These are phyloP conservation scores for Hyperopisus bebe DNA, from an alignment of 2,113 vertebrate genomes.

Conservation along the genomic window DNA sequence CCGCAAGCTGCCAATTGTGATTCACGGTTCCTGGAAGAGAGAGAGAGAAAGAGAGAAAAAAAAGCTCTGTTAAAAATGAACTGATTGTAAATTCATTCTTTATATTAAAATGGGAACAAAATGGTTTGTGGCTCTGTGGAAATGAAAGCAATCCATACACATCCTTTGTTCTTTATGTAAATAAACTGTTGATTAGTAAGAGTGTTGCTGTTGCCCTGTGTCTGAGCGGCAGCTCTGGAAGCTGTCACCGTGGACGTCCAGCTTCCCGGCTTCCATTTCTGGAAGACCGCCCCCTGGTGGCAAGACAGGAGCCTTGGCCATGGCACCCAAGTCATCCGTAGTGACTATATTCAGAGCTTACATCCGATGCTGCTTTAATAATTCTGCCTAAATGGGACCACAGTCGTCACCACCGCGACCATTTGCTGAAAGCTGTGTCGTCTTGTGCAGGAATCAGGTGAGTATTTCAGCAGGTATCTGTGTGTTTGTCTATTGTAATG, in stretches of 20 bases:
- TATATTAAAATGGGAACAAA: slow-evolving; percentile 40
- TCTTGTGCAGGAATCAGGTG: background rate
- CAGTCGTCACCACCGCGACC: background rate
- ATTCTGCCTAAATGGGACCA: background rate
- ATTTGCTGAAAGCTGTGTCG: background rate
- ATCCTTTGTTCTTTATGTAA: slow-evolving; percentile 68
- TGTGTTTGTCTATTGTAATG: background rate
- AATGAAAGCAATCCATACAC: slow-evolving; percentile 54
- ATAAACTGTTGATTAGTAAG: slow-evolving; percentile 73
- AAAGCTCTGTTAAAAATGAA: slow-evolving; percentile 48
- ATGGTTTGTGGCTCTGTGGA: slow-evolving; percentile 47
- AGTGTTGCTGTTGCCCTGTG: slow-evolving; percentile 21
- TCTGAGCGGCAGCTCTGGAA: background rate
- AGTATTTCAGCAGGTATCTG: background rate
- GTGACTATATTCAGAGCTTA: background rate
- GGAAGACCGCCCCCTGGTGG: background rate
- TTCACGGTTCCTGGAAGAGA: slow-evolving; percentile 27
- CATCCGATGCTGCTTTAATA: background rate
- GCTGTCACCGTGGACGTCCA: background rate
- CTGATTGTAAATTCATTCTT: slow-evolving; percentile 61
- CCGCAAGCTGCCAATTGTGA: slow-evolving; percentile 38
- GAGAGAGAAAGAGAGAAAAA: slow-evolving; percentile 8
- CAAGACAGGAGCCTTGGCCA: background rate
- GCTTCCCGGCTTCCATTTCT: background rate
- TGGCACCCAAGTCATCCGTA: background rate